Evolutionary conservation across 2,113 vertebrate species (phyloP), one percentile per base, ranked within the genome.

Genomic region (Oncorhynchus kisutch): DNA sequence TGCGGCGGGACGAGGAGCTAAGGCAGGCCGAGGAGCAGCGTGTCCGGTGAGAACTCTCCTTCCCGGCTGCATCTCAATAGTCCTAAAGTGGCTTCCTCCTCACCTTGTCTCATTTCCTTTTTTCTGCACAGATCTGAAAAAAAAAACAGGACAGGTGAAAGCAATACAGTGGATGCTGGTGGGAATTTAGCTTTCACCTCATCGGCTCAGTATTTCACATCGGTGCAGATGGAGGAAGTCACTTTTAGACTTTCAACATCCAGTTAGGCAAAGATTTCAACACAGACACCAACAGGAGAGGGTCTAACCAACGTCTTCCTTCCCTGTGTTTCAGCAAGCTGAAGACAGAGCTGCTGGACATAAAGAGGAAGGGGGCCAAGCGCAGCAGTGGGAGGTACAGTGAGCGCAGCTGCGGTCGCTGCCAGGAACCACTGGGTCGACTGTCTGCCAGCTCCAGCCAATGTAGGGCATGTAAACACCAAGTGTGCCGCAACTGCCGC

Each of bases 291-390:
- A 45, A 45, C 39, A 45, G 39, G 39, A 1, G 18, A 14, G 25
- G 2, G 49, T 18, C 70, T 4, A 3, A 14, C 20, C 20, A 39
- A 59, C 12, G 1, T n/a, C 14, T 29, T 20, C 8, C 8, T 45
- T 45, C 9, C 68, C 45, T 20, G 34, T 20, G 12, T 70, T 73
- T 72, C 76, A 99, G 98, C 88, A 93, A 93, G 71, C 85, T 99
- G 85, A 99, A 97, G 91, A 90, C 90, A 0, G 96, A 98, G 76
- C 88, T 99, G 72, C 89, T 95, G 91, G 97, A 97, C 71, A 94
- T 96, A 72, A 96, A 94, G 80, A 94, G 96, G 81, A 97, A 94
- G 88, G 97, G 98, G 2, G 98, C 97, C 81, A 99, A 99, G 81
- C 93, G 95, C 25, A 92, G 95, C 89, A 96, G 94, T 82, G 94